Conservation (phyloP, 2,797 vertebrate genomes). For the Rousettus madagascariensis region DNA sequence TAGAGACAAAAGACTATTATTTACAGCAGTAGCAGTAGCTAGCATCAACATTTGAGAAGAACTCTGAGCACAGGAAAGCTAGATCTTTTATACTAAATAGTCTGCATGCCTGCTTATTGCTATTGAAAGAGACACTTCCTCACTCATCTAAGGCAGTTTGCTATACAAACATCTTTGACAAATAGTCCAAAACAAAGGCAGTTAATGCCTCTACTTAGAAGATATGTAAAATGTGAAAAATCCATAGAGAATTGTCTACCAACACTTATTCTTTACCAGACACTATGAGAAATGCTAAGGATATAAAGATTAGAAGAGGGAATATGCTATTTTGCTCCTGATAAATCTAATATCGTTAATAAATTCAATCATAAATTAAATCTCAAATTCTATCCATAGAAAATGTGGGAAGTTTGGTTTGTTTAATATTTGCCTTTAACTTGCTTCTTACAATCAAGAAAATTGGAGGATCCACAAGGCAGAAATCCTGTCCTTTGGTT, state of each 20-base stretch:
- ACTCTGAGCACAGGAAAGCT: neutral
- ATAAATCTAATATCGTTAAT: neutral
- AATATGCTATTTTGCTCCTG: neutral
- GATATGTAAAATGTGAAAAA: neutral
- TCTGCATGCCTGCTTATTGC: neutral
- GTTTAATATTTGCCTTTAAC: neutral
- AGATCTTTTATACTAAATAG: neutral
- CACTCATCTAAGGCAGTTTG: neutral
- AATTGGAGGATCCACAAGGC: neutral
- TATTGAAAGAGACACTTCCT: neutral
- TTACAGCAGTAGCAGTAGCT: neutral
- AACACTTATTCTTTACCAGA: neutral
- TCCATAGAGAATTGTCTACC: neutral
- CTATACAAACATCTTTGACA: neutral
- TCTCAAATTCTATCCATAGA: neutral
- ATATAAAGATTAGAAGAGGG: neutral
- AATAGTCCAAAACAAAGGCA: neutral
- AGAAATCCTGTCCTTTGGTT: neutral
- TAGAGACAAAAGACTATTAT: neutral
- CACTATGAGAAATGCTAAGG: neutral
- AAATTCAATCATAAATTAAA: neutral
- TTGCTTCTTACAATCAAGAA: constrained; percentile 14
- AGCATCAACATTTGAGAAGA: neutral
- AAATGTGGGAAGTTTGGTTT: neutral
- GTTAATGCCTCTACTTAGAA: neutral